Evolutionary conservation across 2,888 invertebrate species (phyloP), one percentile per base, ranked within the genome.

Genomic region (Temnothorax rugatulus): DNA sequence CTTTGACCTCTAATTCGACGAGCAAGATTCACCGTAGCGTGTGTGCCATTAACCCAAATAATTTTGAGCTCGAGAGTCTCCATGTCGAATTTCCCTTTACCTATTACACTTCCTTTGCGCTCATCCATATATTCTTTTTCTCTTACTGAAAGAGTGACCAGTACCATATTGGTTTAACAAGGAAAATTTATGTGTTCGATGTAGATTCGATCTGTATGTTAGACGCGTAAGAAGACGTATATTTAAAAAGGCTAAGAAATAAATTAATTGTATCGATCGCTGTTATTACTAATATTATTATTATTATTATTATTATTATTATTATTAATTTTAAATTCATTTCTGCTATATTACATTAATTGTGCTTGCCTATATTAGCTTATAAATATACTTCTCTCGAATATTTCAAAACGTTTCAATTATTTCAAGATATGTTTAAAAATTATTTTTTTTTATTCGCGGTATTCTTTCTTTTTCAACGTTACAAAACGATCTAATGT

Each of bases 31-130:
- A 85, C 76, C 71, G 75, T 73, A 82, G 84, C 85, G 86, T 86
- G 76, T 90, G 87, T 90, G 77, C 90, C 84, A 89, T 90, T 87
- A 87, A 90, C 90, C 90, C 90, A 91, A 90, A 91, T 90, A 91
- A 90, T 89, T 90, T 82, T 74, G 29, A 83, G 71, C 68, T 59
- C 9, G 47, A 79, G 50, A 50, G 64, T 76, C 75, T 84, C 66
- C 61, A 66, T 69, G 68, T 71, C 69, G 38, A 83, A 90, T 87
- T 81, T 66, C 79, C 38, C 59, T 69, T 73, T 25, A 34, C 44
- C 29, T 29, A 34, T 5, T 34, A 21, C 13, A 18, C 74, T 69
- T 74, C 73, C 50, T 47, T 63, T 82, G 44, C 75, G 47, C n/a
- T 47, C 47, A 54, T 77, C 50, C 9, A 41, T 41, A 63, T 52